Percentiles rank a stretch among this genome's conserved stretches.
phyloP scores from a whole-genome alignment of 2,888 invertebrate species.

The Lochmaea capreae region DNA sequence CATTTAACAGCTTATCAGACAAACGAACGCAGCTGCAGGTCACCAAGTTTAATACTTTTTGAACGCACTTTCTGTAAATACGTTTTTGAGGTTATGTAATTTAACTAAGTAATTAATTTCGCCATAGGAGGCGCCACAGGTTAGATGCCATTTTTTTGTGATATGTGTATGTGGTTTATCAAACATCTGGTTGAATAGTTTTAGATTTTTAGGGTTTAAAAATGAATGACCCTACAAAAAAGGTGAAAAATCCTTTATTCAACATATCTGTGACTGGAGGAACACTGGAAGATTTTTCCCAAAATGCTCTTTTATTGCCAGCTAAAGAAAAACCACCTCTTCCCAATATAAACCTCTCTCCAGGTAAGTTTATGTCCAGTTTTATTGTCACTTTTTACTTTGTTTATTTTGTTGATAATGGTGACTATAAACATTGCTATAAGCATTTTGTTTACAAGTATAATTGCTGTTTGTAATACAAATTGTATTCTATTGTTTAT shows the following conservation, averaged over 20 bases:
- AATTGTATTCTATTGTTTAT: too few species aligned
- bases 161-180: not conserved
- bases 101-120: too few species aligned
- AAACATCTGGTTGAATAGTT: conserved; percentile 21
- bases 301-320: conserved; percentile 78
- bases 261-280: conserved; percentile 79
- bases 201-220: conserved; percentile 28
- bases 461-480: too few species aligned
- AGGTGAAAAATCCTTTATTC: conserved; percentile 76
- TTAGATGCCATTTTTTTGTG: too few species aligned
- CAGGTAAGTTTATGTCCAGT: conserved; percentile 44
- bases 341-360: conserved; percentile 53
- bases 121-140: too few species aligned
- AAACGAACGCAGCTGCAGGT: too few species aligned
- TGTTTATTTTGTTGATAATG: not conserved
- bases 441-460: too few species aligned
- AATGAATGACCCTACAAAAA: conserved; percentile 56
- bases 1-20: too few species aligned
- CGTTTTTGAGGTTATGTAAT: too few species aligned
- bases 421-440: too few species aligned
- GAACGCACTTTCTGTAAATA: too few species aligned
- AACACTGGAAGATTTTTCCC: conserved; percentile 79
- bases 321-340: conserved; percentile 66
- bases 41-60: too few species aligned
- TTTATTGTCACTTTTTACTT: conserved; percentile 12